Conservation (phyloP, 1,140 invertebrate species). For the Drosophila funebris region DNA sequence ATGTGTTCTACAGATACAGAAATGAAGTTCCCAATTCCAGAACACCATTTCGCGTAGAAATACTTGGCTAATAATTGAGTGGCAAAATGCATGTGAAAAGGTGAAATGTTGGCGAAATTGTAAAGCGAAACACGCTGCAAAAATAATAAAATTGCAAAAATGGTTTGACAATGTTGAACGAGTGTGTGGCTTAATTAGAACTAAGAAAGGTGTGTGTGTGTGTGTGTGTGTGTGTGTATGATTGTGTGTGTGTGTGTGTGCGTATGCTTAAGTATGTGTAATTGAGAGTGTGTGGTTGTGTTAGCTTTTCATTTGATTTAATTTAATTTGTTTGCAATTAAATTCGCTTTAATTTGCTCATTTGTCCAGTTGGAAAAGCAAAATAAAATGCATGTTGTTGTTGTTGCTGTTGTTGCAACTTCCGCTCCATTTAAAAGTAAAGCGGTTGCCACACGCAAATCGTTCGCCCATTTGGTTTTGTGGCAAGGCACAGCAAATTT, state of each 20-base stretch:
- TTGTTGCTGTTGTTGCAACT: constrained; percentile 27
- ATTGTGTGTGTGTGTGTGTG: background rate
- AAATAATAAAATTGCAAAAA: background rate
- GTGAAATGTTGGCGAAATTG: background rate
- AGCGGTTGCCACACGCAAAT: constrained; percentile 23
- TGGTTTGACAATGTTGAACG: no score
- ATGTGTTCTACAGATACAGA: no score
- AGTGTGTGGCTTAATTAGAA: constrained; percentile 5
- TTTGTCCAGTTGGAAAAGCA: background rate
- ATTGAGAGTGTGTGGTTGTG: background rate
- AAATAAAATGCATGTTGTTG: background rate
- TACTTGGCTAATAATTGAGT: no score
- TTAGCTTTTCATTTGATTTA: constrained; percentile 1
- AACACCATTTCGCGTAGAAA: no score
- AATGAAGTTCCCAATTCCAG: no score
- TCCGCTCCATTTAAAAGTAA: constrained; percentile 62
- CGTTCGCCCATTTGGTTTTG: no score
- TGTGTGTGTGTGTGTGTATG: background rate
- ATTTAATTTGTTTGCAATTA: constrained; percentile 46
- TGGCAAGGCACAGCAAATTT: constrained; percentile 30
- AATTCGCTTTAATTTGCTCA: constrained; percentile 32
- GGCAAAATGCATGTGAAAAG: no score
- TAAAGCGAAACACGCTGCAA: background rate
- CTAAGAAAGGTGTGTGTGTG: background rate
- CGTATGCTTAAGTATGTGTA: background rate